Conservation (phyloP, 1,140 invertebrate species). For the Lucilia sericata region DNA sequence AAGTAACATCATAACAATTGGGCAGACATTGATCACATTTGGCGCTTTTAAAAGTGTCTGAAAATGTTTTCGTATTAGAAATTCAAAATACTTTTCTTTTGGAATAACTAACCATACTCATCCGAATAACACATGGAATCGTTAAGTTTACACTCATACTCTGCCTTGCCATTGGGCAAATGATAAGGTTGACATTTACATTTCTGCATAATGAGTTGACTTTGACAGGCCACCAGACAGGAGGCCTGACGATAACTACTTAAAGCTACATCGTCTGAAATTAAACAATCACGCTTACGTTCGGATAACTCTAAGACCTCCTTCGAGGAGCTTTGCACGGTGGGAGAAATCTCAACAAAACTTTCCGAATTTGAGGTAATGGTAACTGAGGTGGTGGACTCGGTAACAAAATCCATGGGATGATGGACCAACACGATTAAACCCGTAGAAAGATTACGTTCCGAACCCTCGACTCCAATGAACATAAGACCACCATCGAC, state of each 20-base stretch:
- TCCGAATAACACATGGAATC: slow-evolving; percentile 60
- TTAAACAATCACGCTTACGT: slow-evolving; percentile 61
- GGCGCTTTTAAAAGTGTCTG: slow-evolving; percentile 62
- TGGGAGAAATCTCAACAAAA: slow-evolving; percentile 64
- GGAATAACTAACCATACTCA: slow-evolving; percentile 59
- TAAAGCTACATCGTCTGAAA: slow-evolving; percentile 56
- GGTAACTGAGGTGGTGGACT: slow-evolving; percentile 60
- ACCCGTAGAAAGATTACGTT: slow-evolving; percentile 60
- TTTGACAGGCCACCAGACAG: slow-evolving; percentile 59
- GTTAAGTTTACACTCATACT: slow-evolving; percentile 61
- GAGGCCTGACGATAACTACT: slow-evolving; percentile 61
- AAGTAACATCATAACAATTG: slow-evolving; percentile 66
- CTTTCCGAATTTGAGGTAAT: slow-evolving; percentile 62
- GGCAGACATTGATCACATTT: slow-evolving; percentile 63
- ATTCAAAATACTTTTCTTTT: neutral
- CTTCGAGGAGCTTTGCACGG: slow-evolving; percentile 59
- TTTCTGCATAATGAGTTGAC: slow-evolving; percentile 55
- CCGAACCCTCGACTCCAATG: slow-evolving; percentile 61
- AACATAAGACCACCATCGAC: slow-evolving; percentile 62
- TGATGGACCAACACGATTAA: slow-evolving; percentile 63
- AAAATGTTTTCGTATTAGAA: neutral
- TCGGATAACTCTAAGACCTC: slow-evolving; percentile 61
- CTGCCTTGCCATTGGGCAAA: slow-evolving; percentile 54
- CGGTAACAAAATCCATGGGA: slow-evolving; percentile 64
- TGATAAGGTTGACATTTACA: slow-evolving; percentile 63